phyloP scores from a whole-genome alignment of 2,113 vertebrate species.

The Callopanchax toddi region DNA sequence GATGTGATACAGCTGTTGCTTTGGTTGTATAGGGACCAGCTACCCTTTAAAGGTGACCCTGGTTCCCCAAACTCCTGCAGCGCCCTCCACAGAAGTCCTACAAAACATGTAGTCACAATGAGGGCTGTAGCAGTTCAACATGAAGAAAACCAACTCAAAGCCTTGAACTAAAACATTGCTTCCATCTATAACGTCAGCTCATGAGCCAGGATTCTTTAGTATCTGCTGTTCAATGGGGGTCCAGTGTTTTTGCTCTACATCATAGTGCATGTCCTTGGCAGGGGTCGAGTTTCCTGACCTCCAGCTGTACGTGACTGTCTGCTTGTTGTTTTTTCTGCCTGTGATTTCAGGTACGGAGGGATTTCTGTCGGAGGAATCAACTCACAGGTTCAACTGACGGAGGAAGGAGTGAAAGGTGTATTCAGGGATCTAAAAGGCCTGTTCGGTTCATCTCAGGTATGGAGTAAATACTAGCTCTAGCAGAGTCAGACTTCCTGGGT shows the following conservation, averaged over 20 bases:
- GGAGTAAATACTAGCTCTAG: constrained; percentile 3
- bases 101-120: too few species aligned
- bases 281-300: not conserved
- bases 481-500: too few species aligned
- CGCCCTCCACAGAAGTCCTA: too few species aligned
- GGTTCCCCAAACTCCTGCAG: too few species aligned
- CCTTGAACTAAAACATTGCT: not conserved
- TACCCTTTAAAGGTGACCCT: too few species aligned
- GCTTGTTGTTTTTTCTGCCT: not conserved
- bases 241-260: not conserved
- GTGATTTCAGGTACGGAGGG: constrained; percentile 74
- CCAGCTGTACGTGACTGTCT: constrained; percentile 13
- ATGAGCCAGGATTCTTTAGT: not conserved
- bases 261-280: not conserved
- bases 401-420: constrained; percentile 47
- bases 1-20: too few species aligned
- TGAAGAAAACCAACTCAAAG: too few species aligned
- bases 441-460: constrained; percentile 65
- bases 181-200: not conserved
- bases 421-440: constrained; percentile 62
- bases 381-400: constrained; percentile 76
- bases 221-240: not conserved
- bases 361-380: constrained; percentile 79
- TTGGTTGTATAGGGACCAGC: too few species aligned
- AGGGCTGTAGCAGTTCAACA: too few species aligned